Base-by-base conservation (phyloP, 1,140 invertebrate species). In the Chymomyza costata region DNA sequence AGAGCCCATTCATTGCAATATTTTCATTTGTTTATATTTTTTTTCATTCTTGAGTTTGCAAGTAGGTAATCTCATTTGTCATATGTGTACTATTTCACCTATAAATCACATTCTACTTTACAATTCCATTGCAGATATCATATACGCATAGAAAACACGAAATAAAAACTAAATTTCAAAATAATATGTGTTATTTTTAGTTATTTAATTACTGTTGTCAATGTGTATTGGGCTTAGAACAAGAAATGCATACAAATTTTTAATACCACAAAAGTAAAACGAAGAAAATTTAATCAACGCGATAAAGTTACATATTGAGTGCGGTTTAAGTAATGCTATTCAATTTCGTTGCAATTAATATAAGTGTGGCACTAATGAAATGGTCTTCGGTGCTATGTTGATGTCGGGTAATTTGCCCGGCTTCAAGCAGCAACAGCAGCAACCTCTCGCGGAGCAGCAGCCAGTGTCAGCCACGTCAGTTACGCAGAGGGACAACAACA, bases 351-450 rank as follows among this genome's bases (percentile, higher is more conserved):
- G 51, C 58, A 43, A 73, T 80, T 55, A 46, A 52, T 55, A 34
- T 25, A 65, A 81, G 65, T 74, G 73, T 32, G 60, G 53, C 64
- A 55, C 65, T 83, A 65, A 85, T 85, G 83, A 83, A 71, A 85
- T 85, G 83, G 83, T 85, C 49, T 73, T 83, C 70, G 69, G 74
- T 85, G 83, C 74, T 83, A 85, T 85, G 82, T 80, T 85, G 64
- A 64, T 82, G 68, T 64, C 80, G 67, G 83, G 80, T 61, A 84
- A 70, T 69, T 45, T 57, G 7, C 40, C 56, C 66, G 54, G 62
- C 28, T 52, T 61, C 45, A 58, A 60, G 44, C 62, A 82, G 35
- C 70, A 82, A n/a, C 43, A 50, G 32, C 19, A 21, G 2, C 56
- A 49, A 30, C 31, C 47, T n/a, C n/a, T n/a, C n/a, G n/a, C n/a